Conservation (phyloP, 2,888 invertebrate genomes). For the Pinctada fucata region DNA sequence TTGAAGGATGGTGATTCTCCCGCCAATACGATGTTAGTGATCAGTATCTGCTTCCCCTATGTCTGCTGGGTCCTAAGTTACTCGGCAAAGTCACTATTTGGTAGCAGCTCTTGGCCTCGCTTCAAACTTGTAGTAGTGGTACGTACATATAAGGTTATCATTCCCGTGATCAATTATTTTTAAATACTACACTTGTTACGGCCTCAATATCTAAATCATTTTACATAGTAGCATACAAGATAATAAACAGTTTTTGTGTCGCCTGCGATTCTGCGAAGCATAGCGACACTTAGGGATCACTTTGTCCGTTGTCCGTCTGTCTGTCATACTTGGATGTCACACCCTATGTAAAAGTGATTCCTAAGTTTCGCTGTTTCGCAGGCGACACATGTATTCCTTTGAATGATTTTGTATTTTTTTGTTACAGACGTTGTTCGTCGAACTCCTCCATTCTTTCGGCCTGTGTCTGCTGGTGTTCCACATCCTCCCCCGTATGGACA, state of each 20-base stretch:
- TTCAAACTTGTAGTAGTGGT: constrained; percentile 59
- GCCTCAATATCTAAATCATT: neutral
- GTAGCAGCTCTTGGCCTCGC: constrained; percentile 68
- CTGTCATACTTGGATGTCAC: too few relatives aligned
- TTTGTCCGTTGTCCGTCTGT: too few relatives aligned
- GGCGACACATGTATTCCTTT: neutral
- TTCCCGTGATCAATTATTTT: too few relatives aligned
- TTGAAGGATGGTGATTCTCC: constrained; percentile 48
- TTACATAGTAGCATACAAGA: neutral
- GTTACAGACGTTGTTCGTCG: constrained; percentile 65
- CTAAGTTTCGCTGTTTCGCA: too few relatives aligned
- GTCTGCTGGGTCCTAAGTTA: constrained; percentile 86
- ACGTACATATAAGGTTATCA: constrained; percentile 28
- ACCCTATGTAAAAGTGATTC: too few relatives aligned
- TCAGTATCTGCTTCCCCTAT: constrained; percentile 92
- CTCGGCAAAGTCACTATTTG: constrained; percentile 67
- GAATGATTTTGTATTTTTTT: neutral
- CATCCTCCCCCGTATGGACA: constrained; percentile 71
- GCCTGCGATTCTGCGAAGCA: neutral
- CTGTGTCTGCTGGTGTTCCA: constrained; percentile 72
- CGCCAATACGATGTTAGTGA: constrained; percentile 81
- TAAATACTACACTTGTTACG: too few relatives aligned
- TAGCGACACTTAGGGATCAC: too few relatives aligned
- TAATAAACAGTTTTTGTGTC: neutral
- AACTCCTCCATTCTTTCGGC: constrained; percentile 69